These are phyloP conservation scores for Volucella bombylans DNA, from an alignment of 2,888 invertebrate species.

Conservation along the genomic window DNA sequence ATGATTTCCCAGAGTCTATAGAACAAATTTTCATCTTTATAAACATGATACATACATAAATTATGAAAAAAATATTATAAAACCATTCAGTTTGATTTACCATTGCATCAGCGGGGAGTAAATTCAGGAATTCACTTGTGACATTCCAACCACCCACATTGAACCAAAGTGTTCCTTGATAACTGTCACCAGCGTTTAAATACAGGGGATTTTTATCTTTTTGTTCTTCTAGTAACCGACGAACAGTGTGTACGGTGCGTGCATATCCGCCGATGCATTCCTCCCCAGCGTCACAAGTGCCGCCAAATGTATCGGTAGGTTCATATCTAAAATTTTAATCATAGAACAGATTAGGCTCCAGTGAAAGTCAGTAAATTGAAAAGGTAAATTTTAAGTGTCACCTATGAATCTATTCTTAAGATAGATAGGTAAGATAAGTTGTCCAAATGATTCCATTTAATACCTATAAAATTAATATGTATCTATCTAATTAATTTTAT, in stretches of 20 bases:
- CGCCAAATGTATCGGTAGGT: conserved; percentile 84
- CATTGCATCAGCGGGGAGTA: conserved; percentile 89
- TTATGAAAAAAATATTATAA: background rate
- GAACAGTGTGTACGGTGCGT: conserved; percentile 85
- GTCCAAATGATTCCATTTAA: too few species aligned
- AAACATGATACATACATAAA: background rate
- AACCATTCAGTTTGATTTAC: conserved; percentile 81
- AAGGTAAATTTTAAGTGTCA: background rate
- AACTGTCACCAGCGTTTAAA: conserved; percentile 92
- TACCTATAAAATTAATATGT: too few species aligned
- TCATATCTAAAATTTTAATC: conserved; percentile 84
- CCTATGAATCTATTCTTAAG: background rate
- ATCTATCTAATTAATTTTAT: too few species aligned
- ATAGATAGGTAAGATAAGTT: background rate
- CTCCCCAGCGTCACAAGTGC: conserved; percentile 84
- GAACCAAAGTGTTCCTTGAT: conserved; percentile 94
- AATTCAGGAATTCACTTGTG: conserved; percentile 89
- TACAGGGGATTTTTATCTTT: conserved; percentile 85
- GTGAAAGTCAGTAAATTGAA: background rate
- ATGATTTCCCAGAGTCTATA: conserved; percentile 92
- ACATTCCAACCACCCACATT: conserved; percentile 89
- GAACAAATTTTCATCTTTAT: background rate
- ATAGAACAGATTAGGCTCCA: too few species aligned
- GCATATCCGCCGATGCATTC: conserved; percentile 88
- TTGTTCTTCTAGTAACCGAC: conserved; percentile 81